phyloP scores from a whole-genome alignment of 2,888 invertebrate genomes.

The Rotaria magnacalcarata region DNA sequence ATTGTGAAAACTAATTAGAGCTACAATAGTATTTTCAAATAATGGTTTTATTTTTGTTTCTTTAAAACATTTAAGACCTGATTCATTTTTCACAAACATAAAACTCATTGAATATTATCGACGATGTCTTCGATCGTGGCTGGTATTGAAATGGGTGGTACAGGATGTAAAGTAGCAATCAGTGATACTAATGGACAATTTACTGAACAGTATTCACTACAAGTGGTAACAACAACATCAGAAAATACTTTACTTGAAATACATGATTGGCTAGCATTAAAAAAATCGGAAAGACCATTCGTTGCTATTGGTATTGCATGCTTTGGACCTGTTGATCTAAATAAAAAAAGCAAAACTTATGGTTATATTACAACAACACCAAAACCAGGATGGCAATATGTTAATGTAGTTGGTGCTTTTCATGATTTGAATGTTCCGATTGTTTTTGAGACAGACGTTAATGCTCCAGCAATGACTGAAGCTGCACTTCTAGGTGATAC shows the following conservation, averaged over 20 bases:
- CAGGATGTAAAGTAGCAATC: not conserved
- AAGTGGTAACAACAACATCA: not conserved
- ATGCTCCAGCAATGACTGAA: constrained; percentile 34
- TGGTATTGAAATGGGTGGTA: constrained; percentile 23
- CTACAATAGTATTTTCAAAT: too few relatives aligned
- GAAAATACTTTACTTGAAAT: not conserved
- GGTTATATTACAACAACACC: constrained; percentile 27
- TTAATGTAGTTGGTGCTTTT: constrained; percentile 5
- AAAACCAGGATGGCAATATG: constrained; percentile 18
- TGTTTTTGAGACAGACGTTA: constrained; percentile 7
- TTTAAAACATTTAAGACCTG: too few relatives aligned
- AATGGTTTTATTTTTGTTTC: too few relatives aligned
- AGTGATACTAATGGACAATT: not conserved
- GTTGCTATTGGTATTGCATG: not conserved
- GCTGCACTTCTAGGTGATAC: not conserved
- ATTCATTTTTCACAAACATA: not conserved
- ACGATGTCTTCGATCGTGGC: not conserved
- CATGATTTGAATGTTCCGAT: not conserved
- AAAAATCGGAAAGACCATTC: not conserved
- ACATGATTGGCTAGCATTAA: not conserved
- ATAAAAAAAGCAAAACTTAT: not conserved
- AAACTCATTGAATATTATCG: not conserved
- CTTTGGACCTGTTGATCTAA: constrained; percentile 28
- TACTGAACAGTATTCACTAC: not conserved
- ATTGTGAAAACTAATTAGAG: too few relatives aligned